phyloP scores from a whole-genome alignment of 2,797 vertebrate species.

The Hippopotamyrus pictus region DNA sequence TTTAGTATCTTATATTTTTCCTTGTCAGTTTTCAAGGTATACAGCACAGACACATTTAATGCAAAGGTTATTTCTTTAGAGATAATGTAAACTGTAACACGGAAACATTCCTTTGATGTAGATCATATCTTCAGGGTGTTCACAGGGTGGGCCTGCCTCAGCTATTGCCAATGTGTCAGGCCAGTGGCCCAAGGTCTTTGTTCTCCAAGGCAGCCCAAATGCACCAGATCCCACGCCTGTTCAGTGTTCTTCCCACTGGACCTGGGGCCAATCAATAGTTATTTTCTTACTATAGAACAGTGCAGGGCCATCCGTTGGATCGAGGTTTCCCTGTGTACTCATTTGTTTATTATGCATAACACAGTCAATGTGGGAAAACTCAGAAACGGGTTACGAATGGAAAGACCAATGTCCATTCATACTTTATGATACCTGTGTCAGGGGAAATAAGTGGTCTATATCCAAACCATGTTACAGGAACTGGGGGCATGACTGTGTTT shows the following conservation, averaged over 20 bases:
- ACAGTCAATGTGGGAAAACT: not conserved
- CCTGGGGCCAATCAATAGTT: conserved; percentile 23
- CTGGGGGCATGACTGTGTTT: not conserved
- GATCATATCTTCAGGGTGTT: not conserved
- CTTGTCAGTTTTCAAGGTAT: not conserved
- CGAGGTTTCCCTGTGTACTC: conserved; percentile 13
- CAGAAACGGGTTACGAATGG: not conserved
- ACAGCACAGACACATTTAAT: not conserved
- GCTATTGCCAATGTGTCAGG: not conserved
- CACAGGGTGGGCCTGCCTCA: not conserved
- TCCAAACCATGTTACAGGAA: not conserved
- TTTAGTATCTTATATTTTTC: not conserved
- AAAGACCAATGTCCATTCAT: not conserved
- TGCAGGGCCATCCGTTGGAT: not conserved
- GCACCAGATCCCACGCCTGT: not conserved
- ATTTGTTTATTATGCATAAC: conserved; percentile 19
- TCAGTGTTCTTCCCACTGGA: conserved; percentile 8
- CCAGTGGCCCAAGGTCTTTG: not conserved
- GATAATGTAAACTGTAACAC: not conserved
- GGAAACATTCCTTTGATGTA: not conserved
- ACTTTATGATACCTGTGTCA: not conserved
- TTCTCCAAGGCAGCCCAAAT: conserved; percentile 11
- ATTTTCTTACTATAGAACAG: conserved; percentile 22
- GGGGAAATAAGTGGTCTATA: not conserved
- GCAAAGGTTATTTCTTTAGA: not conserved